phyloP scores from a whole-genome alignment of 1,140 invertebrate species.

The Ectropis grisescens region DNA sequence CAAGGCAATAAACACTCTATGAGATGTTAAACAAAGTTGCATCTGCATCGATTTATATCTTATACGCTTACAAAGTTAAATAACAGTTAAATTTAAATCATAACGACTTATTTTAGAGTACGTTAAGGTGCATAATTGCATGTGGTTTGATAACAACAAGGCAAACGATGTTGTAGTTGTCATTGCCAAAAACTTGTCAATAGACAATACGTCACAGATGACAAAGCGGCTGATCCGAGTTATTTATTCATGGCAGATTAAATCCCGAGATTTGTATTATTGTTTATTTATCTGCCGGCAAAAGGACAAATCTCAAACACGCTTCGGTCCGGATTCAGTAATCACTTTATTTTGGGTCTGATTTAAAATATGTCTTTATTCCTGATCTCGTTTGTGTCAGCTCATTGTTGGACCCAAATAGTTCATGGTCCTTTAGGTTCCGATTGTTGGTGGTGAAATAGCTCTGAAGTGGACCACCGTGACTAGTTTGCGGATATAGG shows the following conservation, averaged over 20 bases:
- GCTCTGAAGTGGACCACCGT: conserved; percentile 31
- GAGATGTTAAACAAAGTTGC: not conserved
- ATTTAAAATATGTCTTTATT: conserved; percentile 17
- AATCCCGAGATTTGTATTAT: conserved; percentile 34
- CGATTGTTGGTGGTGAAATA: too few relatives aligned
- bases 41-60: not conserved
- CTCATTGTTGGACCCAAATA: conserved; percentile 36
- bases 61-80: too few relatives aligned
- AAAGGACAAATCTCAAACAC: conserved; percentile 36
- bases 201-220: conserved; percentile 46
- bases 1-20: conserved; percentile 1
- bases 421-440: conserved; percentile 11
- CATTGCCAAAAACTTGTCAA: conserved; percentile 35
- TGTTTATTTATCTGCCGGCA: conserved; percentile 28
- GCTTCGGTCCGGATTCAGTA: conserved; percentile 31
- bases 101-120: too few relatives aligned
- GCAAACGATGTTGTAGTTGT: too few relatives aligned
- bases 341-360: conserved; percentile 40
- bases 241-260: conserved; percentile 63
- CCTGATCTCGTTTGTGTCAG: conserved; percentile 41
- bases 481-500: conserved; percentile 7
- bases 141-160: too few relatives aligned
- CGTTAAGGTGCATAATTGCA: too few relatives aligned
- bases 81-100: too few relatives aligned
- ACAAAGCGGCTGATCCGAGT: conserved; percentile 41